Percentiles rank a stretch among this genome's conserved stretches.
Conservation (phyloP, 1,140 invertebrate genomes). For the Apis cerana region DNA sequence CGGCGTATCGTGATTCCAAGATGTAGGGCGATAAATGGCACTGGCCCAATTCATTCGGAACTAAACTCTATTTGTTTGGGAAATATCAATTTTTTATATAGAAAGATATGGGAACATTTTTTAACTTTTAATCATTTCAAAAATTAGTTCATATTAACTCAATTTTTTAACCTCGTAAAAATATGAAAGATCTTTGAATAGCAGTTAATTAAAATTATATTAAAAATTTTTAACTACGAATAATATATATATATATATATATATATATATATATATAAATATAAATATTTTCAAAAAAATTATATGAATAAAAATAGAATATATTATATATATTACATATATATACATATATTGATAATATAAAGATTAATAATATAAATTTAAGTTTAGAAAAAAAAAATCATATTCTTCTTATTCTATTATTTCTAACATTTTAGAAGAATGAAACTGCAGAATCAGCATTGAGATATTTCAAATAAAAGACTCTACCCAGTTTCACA, state of each 20-base stretch:
- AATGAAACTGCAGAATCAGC: not conserved
- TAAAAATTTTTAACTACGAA: no score
- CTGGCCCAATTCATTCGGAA: conserved; percentile 53
- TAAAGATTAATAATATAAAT: not conserved
- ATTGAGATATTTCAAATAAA: conserved; percentile 9
- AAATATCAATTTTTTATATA: conserved; percentile 5
- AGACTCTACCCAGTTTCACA: conserved; percentile 29
- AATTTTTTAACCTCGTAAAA: not conserved
- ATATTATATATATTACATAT: no score
- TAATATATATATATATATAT: no score
- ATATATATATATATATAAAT: no score
- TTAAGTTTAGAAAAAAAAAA: not conserved
- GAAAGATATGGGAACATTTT: not conserved
- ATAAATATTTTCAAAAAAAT: no score
- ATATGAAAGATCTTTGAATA: not conserved
- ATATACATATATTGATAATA: no score
- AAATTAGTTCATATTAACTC: not conserved
- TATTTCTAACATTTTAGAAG: not conserved
- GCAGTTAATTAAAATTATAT: not conserved
- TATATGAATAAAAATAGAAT: no score
- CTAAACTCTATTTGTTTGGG: conserved; percentile 21
- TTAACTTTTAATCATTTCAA: not conserved
- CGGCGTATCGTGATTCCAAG: conserved; percentile 40
- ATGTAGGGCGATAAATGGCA: conserved; percentile 64
- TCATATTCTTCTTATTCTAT: not conserved